Evolutionary conservation across 2,797 vertebrate species (phyloP), one percentile per base, ranked within the genome.

Genomic region (Gymnothorax reevesii): DNA sequence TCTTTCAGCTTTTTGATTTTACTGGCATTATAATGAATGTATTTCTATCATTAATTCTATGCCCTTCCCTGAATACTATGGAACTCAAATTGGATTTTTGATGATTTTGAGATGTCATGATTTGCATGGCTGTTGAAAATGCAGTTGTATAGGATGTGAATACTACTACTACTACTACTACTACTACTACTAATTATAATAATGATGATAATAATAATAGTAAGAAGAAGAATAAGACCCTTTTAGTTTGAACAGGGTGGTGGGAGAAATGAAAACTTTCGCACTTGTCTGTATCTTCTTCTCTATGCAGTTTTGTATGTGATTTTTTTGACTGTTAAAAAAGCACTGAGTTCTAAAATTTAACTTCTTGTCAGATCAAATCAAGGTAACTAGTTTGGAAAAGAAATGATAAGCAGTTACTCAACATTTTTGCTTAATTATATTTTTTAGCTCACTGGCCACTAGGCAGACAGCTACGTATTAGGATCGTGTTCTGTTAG

Each of bases 61-160:
- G 3, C 88, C 86, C 86, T 75, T 85, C 87, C 77, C 83, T 88
- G 88, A 83, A 75, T 17, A 49, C 22, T 59, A 49, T 52, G 20
- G 52, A n/a, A 80, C 22, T 15, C 52, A 55, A 20, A 80, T n/a
- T 80, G 52, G 75, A 79, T 20, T 13, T 6, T 54, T 80, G 52
- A 8, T 8, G 49, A 80, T 80, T 20, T 77, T 20, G 22, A 54
- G 15, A 7, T 80, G n/a, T 22, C 52, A 10, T 54, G 25, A 22
- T 55, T 8, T 80, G 17, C 22, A 25, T 69, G 64, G 64, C 5
- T 69, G n/a, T 69, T 69, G 64, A n/a, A 69, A 75, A 12, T 9
- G 27, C 33, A 75, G 71, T 10, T 42, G 8, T 25, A 71, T 71
- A 33, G 33, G n/a, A 71, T 33, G 62, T 64, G 20, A 27, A 71